Percentiles rank a stretch among this genome's conserved stretches.
Evolutionary conservation across 2,888 invertebrate species (phyloP).

Genomic region (Cinara cedri): DNA sequence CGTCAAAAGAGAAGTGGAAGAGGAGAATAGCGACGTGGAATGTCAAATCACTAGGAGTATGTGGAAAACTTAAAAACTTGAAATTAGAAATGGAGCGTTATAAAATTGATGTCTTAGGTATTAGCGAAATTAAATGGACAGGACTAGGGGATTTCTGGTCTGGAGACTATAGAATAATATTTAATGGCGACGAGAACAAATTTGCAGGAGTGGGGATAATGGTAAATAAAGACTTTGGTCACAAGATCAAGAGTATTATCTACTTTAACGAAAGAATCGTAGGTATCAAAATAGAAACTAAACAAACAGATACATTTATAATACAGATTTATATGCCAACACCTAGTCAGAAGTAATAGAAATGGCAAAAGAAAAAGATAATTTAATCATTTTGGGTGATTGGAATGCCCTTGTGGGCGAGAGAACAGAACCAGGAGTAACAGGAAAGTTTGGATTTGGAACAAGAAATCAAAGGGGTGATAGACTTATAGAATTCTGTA

Average conservation of each 20-base stretch:
- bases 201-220: slow-evolving; percentile 29
- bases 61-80: slow-evolving; percentile 20
- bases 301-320: slow-evolving; percentile 35
- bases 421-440: slow-evolving; percentile 16
- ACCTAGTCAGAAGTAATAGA: slow-evolving; percentile 47
- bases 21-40: slow-evolving; percentile 17
- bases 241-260: slow-evolving; percentile 25
- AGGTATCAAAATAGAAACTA: slow-evolving; percentile 34
- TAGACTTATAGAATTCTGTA: slow-evolving; percentile 38
- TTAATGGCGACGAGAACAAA: slow-evolving; percentile 26
- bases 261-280: slow-evolving; percentile 41
- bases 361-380: slow-evolving; percentile 38
- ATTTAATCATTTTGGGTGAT: slow-evolving; percentile 45
- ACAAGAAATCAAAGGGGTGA: slow-evolving; percentile 48
- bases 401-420: slow-evolving; percentile 55
- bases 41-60: slow-evolving; percentile 17
- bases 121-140: slow-evolving; percentile 22
- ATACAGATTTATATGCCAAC: slow-evolving; percentile 55
- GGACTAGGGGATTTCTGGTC: slow-evolving; percentile 27
- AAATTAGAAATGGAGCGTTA: slow-evolving; percentile 20
- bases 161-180: slow-evolving; percentile 31
- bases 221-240: slow-evolving; percentile 6
- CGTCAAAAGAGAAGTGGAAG: slow-evolving; percentile 10
- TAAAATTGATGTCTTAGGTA: slow-evolving; percentile 18
- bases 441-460: slow-evolving; percentile 52